A percentile compares a stretch with the other conserved stretches of the same genome.
These are phyloP conservation scores for Cairina moschata DNA, from an alignment of 2,113 vertebrate genomes.

Conservation along the genomic window DNA sequence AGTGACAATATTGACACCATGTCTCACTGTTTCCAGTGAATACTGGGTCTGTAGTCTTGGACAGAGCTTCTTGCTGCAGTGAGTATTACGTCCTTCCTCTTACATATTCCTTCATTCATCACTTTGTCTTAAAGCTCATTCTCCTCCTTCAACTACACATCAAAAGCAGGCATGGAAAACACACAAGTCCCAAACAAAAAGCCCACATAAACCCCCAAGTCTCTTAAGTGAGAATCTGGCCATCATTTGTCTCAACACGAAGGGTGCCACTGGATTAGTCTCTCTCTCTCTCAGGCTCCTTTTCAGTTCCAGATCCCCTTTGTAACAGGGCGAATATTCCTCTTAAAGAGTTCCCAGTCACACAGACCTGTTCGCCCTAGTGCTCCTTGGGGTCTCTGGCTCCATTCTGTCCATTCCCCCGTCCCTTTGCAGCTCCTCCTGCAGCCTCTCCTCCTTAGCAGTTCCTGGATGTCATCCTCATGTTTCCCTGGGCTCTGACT, in stretches of 20 bases:
- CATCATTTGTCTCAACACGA: background rate
- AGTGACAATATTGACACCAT: background rate
- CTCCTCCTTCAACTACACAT: background rate
- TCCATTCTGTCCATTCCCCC: background rate
- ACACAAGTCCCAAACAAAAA: background rate
- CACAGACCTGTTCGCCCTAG: background rate
- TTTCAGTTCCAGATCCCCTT: background rate
- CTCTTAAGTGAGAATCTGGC: background rate
- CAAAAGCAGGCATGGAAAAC: background rate
- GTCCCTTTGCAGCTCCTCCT: background rate
- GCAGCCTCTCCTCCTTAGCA: background rate
- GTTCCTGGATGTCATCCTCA: background rate
- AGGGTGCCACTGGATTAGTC: background rate
- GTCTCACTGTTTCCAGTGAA: background rate
- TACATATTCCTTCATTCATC: background rate
- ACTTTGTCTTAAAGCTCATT: background rate
- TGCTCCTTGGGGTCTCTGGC: background rate
- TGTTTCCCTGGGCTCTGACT: background rate
- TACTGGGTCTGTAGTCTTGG: background rate
- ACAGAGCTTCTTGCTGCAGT: background rate
- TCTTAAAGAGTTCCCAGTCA: background rate
- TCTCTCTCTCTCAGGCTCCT: background rate
- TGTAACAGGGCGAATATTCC: background rate
- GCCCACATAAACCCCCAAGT: background rate
- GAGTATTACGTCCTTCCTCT: background rate